Evolutionary conservation across 2,888 invertebrate species (phyloP).

Genomic region (Lithophane semibrunnea): DNA sequence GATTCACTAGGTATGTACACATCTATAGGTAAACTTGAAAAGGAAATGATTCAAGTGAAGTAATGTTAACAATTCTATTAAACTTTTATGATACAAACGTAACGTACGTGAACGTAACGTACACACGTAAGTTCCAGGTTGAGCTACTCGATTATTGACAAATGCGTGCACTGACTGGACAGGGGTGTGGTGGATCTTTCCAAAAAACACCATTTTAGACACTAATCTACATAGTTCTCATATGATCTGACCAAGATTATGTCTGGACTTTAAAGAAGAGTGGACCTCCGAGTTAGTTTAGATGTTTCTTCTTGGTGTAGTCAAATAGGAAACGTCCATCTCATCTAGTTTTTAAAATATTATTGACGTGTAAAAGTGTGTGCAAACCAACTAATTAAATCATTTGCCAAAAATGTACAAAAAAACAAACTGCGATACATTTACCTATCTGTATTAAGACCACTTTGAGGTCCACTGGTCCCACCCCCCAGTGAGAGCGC

Average conservation of each 20-base stretch:
- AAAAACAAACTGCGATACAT: background rate
- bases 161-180: background rate
- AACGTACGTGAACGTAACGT: background rate
- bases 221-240: background rate
- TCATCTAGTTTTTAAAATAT: background rate
- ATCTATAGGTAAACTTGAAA: too few species aligned
- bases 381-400: background rate
- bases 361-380: background rate
- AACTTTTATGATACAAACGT: background rate
- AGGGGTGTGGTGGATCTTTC: background rate
- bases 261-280: too few species aligned
- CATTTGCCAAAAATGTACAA: background rate
- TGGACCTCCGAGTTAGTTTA: background rate
- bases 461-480: slow-evolving; percentile 75
- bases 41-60: too few species aligned
- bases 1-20: too few species aligned
- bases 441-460: background rate
- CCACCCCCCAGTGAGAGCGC: slow-evolving; percentile 78
- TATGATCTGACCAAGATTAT: background rate
- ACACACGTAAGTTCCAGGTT: background rate
- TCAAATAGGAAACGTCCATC: background rate
- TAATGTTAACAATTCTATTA: too few species aligned
- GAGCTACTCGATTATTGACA: background rate
- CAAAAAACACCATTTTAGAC: background rate
- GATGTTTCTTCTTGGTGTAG: background rate